Base-by-base conservation (phyloP, 2,113 vertebrate species). In the Cephalopholis sonnerati region DNA sequence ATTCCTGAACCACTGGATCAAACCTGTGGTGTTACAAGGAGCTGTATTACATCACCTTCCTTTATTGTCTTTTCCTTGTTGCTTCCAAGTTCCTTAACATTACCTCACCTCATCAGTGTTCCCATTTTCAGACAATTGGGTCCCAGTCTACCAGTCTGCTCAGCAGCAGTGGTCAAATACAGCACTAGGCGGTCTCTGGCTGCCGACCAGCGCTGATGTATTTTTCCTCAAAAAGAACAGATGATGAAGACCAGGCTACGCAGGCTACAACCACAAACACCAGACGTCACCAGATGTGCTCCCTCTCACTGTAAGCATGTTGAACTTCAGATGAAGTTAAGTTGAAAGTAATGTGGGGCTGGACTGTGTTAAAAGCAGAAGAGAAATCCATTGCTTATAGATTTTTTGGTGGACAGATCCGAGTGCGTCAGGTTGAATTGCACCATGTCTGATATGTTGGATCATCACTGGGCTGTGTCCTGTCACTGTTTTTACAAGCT, bases 181-280 rank as follows among this genome's bases (percentile, higher is more conserved):
- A 73, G 32, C 66, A 51, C 18, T 22, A 24, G 29, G 46, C 17
- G 11, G 12, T 5, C 6, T 44, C 17, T 59, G 44, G 57, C 77
- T 44, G 20, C n/a, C 24, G 48, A 18, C 58, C 58, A 29, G 67
- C 12, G 13, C 58, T 63, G 67, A 79, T 64, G 24, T 62, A 18
- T 51, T 69, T 79, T 29, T n/a, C 25, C 68, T 55, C 13, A 55
- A 55, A 79, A 55, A 55, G 20, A 64, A 64, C 17, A 24, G 50
- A 72, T 72, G 50, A 72, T 25, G 41, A 70, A 41, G 29, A 70
- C 20, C 64, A 59, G 53, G 44, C 15, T 11, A 17, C 22, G 20
- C 22, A 44, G 18, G 32, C 7, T 5, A 44, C 41, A 36, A 69
- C 55, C 25, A 17, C 39, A 77, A 44, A 54, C 32, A 27, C 73